Evolutionary conservation across 2,888 invertebrate species (phyloP).

Genomic region (Epinotia ramella): DNA sequence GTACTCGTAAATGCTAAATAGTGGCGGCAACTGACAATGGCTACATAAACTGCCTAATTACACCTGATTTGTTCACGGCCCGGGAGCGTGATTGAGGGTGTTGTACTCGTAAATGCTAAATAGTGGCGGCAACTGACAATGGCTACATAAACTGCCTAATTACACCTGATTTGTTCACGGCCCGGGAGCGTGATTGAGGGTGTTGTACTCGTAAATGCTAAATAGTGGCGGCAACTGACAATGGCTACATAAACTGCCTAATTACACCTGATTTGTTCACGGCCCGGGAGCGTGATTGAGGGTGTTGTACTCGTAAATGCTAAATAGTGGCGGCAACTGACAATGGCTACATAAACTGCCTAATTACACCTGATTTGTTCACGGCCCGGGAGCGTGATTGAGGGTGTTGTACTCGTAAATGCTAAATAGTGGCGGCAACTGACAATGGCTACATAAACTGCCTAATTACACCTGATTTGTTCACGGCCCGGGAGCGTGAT

Average conservation of each 20-base stretch:
- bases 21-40: conserved; percentile 25
- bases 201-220: too few relatives aligned
- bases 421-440: not conserved
- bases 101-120: too few relatives aligned
- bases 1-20: too few relatives aligned
- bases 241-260: conserved; percentile 20
- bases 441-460: conserved; percentile 23
- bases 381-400: not conserved
- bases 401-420: too few relatives aligned
- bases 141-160: conserved; percentile 20
- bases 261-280: conserved; percentile 29
- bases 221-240: conserved; percentile 20
- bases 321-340: conserved; percentile 7
- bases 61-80: conserved; percentile 19
- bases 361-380: conserved; percentile 31
- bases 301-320: too few relatives aligned
- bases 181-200: too few relatives aligned
- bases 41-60: conserved; percentile 21
- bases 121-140: conserved; percentile 23
- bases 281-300: too few relatives aligned
- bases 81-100: too few relatives aligned
- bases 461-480: conserved; percentile 34
- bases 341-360: conserved; percentile 22
- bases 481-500: not conserved
- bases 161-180: conserved; percentile 23